Base-by-base conservation (phyloP, 2,113 vertebrate species). In the Lampris incognitus region DNA sequence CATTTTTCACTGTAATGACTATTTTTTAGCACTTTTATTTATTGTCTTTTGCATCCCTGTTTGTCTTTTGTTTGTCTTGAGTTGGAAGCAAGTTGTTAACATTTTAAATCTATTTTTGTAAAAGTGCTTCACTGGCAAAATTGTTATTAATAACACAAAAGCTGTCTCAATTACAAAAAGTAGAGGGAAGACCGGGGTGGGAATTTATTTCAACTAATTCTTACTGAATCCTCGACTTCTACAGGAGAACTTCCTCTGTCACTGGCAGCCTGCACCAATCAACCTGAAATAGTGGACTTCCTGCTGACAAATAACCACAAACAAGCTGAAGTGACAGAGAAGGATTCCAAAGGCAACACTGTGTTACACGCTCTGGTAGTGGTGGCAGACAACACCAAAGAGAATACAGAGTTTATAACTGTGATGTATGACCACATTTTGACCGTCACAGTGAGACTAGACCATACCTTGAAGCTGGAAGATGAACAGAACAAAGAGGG, bases 191-290 rank as follows among this genome's bases (percentile, higher is more conserved):
- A 24, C 24, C 24, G 24, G 24, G 24, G 24, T 24, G 24, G 24
- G 24, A 24, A 24, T 24, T 24, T 24, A 24, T 24, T 24, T 24
- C 24, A 24, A 24, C 24, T 24, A 24, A 24, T 24, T 24, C 24
- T 24, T 24, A 24, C 24, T 24, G 24, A 24, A 40, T 10, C 38
- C 5, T 38, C 57, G 9, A 9, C 57, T 59, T 68, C 42, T 13
- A 0, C 84, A 99, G 97, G 98, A 41, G 97, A 99, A 91, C 89
- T 98, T 71, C 97, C 97, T 6, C 92, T 99, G 57, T 98, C 96
- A 36, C 87, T 99, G 87, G 97, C 97, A 0, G 97, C 97, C 1
- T 99, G 98, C 79, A 99, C 97, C 73, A 99, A 99, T 94, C 98
- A 99, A 87, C 94, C 95, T 38, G 92, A 95, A 37, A 88, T 98